Conservation (phyloP, 2,797 vertebrate genomes). For the Decapterus maruadsi region DNA sequence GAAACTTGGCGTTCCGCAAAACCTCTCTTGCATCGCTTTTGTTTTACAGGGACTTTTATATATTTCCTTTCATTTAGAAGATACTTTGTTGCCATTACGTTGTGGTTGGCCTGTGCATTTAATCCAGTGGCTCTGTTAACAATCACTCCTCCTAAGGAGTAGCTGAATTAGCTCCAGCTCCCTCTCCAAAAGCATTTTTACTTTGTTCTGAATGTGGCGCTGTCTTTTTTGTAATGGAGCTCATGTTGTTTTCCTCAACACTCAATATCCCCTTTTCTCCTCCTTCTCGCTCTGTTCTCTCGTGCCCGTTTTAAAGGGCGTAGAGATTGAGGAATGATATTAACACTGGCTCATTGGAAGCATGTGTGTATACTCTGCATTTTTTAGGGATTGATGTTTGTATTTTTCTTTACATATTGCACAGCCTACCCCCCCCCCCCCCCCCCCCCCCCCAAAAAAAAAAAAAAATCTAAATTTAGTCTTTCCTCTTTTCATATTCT, state of each 20-base stretch:
- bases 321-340: slow-evolving; percentile 32
- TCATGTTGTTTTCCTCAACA: slow-evolving; percentile 72
- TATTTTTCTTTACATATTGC: slow-evolving; percentile 14
- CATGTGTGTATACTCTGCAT: slow-evolving; percentile 18
- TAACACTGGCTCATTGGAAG: slow-evolving; percentile 27
- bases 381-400: slow-evolving; percentile 8
- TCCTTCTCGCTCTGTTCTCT: slow-evolving; percentile 25
- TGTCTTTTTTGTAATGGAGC: slow-evolving; percentile 73
- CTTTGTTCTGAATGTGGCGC: slow-evolving; percentile 75
- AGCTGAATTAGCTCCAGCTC: slow-evolving; percentile 67
- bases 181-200: slow-evolving; percentile 58
- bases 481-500: not conserved
- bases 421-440: slow-evolving; percentile 7
- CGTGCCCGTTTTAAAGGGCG: slow-evolving; percentile 20
- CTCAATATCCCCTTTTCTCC: slow-evolving; percentile 29
- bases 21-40: slow-evolving; percentile 59
- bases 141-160: slow-evolving; percentile 73
- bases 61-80: slow-evolving; percentile 76
- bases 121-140: slow-evolving; percentile 79
- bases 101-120: slow-evolving; percentile 72
- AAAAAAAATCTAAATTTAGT: slow-evolving; percentile 22
- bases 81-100: slow-evolving; percentile 76
- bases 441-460: too few species aligned
- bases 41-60: slow-evolving; percentile 75
- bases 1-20: slow-evolving; percentile 58